Evolutionary conservation across 2,797 vertebrate genomes (phyloP).

Genomic region (Aythya fuligula): DNA sequence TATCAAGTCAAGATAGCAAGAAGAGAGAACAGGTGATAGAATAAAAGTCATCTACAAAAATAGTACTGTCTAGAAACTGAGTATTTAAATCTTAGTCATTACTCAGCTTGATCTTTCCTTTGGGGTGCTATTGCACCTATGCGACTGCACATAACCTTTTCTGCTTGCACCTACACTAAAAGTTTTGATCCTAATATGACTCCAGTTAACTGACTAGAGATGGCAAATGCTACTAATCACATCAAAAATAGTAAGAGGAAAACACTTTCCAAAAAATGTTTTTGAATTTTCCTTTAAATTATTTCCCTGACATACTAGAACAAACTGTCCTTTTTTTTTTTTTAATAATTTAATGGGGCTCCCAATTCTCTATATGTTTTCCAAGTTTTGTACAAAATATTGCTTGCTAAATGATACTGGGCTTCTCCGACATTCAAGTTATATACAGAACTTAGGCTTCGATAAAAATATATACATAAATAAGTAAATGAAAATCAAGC

Average conservation of each 20-base stretch:
- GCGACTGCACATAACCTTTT: neutral
- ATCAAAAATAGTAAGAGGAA: neutral
- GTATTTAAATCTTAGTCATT: neutral
- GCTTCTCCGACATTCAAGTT: neutral
- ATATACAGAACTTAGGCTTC: neutral
- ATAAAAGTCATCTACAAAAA: conserved; percentile 8
- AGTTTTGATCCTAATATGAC: neutral
- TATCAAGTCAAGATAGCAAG: neutral
- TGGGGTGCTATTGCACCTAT: neutral
- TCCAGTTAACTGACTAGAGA: neutral
- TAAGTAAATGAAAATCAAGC: neutral
- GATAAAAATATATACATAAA: neutral
- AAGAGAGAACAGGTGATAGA: neutral
- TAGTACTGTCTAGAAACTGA: neutral
- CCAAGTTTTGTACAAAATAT: neutral
- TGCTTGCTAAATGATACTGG: neutral
- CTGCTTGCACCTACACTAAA: neutral
- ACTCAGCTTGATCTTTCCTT: neutral
- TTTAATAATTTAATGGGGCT: neutral
- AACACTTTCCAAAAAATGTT: neutral
- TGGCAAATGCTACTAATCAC: neutral
- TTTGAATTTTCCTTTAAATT: neutral
- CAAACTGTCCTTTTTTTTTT: neutral
- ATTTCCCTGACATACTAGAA: neutral
- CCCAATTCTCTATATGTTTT: neutral